Evolutionary conservation across 2,797 vertebrate species (phyloP).

Genomic region (Erpetoichthys calabaricus): DNA sequence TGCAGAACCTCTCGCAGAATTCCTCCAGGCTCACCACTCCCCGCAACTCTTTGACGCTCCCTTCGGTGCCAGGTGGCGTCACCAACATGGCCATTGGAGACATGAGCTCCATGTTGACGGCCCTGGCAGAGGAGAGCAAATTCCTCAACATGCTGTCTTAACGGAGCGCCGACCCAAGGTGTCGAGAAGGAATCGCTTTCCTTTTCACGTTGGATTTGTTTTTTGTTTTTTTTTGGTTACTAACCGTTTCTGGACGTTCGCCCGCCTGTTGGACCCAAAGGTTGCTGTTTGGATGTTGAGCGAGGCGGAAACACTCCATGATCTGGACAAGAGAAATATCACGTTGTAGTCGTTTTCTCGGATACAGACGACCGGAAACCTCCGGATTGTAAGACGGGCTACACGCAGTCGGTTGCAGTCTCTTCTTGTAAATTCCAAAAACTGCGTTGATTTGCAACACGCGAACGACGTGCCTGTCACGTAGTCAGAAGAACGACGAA

Average conservation of each 20-base stretch:
- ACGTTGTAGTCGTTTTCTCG: too few relatives aligned
- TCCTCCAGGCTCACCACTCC: constrained; percentile 94
- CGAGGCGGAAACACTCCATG: too few relatives aligned
- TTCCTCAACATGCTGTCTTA: constrained; percentile 93
- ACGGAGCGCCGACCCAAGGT: constrained; percentile 17
- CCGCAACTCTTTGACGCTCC: constrained; percentile 81
- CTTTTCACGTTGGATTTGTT: not conserved
- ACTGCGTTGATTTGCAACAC: too few relatives aligned
- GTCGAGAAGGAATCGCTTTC: not conserved
- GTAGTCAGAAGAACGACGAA: too few relatives aligned
- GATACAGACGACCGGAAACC: too few relatives aligned
- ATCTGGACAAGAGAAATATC: too few relatives aligned
- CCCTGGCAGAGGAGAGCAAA: constrained; percentile 90
- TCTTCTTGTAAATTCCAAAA: too few relatives aligned
- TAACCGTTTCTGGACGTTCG: not conserved
- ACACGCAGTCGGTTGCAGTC: too few relatives aligned
- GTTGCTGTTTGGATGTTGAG: too few relatives aligned
- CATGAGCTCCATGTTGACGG: constrained; percentile 96
- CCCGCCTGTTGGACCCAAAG: too few relatives aligned
- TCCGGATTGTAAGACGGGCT: too few relatives aligned
- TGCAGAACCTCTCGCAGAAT: constrained; percentile 89
- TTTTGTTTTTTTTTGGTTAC: not conserved
- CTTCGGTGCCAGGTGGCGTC: constrained; percentile 75
- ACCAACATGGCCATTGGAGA: constrained; percentile 98
- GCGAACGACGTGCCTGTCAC: too few relatives aligned